These are phyloP conservation scores for Parazoanthus darwini DNA, from an alignment of 92 coral and sea anemone species.

Conservation along the genomic window DNA sequence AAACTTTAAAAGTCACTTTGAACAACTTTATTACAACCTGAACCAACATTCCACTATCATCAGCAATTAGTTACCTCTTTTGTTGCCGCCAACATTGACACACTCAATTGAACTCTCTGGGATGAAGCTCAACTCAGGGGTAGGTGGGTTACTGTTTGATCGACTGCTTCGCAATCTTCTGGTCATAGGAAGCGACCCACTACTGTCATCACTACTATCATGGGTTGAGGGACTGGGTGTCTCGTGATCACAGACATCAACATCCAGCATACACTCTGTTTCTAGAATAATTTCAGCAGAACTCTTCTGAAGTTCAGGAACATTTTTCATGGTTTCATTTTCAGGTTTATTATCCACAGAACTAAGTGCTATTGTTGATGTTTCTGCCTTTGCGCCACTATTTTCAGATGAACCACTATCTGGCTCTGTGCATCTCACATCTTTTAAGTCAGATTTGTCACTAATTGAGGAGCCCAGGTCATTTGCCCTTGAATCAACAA, in stretches of 20 bases:
- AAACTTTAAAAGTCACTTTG: no score
- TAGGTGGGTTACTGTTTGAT: constrained; percentile 33
- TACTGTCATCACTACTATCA: background rate
- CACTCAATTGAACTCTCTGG: constrained; percentile 80
- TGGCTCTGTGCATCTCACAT: background rate
- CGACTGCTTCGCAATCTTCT: constrained; percentile 17
- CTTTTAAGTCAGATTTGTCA: background rate
- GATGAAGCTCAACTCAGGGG: constrained; percentile 76
- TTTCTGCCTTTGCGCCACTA: background rate
- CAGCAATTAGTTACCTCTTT: constrained; percentile 15
- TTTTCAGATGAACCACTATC: background rate
- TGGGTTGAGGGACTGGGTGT: background rate
- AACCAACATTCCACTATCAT: background rate
- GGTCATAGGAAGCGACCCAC: constrained; percentile 1
- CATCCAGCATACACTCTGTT: constrained; percentile 9
- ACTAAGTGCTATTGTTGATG: background rate
- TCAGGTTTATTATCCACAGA: background rate
- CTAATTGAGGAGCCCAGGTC: background rate
- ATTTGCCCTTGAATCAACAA: constrained; percentile 18
- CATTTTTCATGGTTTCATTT: background rate
- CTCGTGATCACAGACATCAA: background rate
- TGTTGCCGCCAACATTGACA: constrained; percentile 78
- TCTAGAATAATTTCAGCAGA: background rate
- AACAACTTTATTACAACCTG: background rate
- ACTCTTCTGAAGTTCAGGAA: constrained; percentile 7